Evolutionary conservation across 1,140 invertebrate species (phyloP), one percentile per base, ranked within the genome.

Genomic region (Cardiocondyla obscurior): DNA sequence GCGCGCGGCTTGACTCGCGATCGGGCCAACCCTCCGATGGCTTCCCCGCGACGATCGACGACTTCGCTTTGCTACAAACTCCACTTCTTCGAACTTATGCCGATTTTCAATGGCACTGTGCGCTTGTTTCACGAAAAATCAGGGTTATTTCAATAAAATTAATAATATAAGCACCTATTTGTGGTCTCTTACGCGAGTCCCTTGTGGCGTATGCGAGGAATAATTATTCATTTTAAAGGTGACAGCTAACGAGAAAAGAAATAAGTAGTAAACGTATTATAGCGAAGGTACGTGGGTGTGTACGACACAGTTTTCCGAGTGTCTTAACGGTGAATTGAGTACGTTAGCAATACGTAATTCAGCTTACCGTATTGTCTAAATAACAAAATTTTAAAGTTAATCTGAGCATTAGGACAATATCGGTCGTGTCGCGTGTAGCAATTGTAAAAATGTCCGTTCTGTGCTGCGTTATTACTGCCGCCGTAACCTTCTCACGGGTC

Each of bases 51-150:
- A 25, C n/a, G 30, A 60, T 25, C 22, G 58, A 73, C 44, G n/a
- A n/a, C n/a, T n/a, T 70, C 8, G 19, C 28, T 30, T 73, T 58
- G 19, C 14, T 30, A 39, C 28, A n/a, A 33, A 58, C 8, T 64
- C 16, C 19, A 6, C 19, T 51, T 77, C 25, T 39, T 74, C 0
- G 8, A 73, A 39, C 22, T 46, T 16, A 16, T 10, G 25, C 16
- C 36, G 22, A 70, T n/a, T 72, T 67, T 73, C 39, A 62, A 3
- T 69, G 39, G 8, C 39, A 58, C 49, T 76, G 62, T 36, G 58
- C 58, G 5, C 16, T 70, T 16, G n/a, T 30, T 53, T 30, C n/a
- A 10, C 3, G 30, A 10, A 14, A 7, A 69, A 36, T 51, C 65
- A 4, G 44, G 39, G 0, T 2, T n/a, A 16, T n/a, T 51, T 4